phyloP scores from a whole-genome alignment of 2,888 invertebrate species.

The Hyalella azteca region DNA sequence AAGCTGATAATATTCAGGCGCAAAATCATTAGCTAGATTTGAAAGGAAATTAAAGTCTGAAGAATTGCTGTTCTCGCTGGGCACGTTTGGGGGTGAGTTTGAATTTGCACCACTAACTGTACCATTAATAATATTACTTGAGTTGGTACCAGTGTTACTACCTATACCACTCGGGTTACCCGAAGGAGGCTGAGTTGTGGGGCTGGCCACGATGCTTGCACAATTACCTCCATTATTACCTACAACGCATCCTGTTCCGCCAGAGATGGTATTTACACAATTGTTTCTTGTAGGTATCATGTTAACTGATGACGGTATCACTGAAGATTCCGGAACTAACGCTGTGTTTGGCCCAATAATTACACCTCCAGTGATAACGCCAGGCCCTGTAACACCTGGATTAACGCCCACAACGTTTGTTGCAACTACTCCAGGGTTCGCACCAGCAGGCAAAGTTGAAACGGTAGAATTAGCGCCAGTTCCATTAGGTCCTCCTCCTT shows the following conservation, averaged over 20 bases:
- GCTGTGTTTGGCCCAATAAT: not conserved
- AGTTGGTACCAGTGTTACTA: not conserved
- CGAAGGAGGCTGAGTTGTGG: not conserved
- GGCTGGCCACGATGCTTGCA: slow-evolving; percentile 8
- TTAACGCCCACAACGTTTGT: slow-evolving; percentile 33
- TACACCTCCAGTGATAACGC: not conserved
- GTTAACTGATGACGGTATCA: not conserved
- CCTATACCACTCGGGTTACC: not conserved
- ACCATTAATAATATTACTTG: slow-evolving; percentile 22
- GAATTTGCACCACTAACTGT: slow-evolving; percentile 49
- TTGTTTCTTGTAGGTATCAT: slow-evolving; percentile 19
- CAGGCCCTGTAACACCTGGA: slow-evolving; percentile 47
- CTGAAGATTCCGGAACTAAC: not conserved
- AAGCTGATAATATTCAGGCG: slow-evolving; percentile 86
- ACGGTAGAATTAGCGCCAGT: slow-evolving; percentile 41
- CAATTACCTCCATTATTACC: slow-evolving; percentile 17
- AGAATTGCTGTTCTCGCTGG: slow-evolving; percentile 86
- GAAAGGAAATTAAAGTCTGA: slow-evolving; percentile 93
- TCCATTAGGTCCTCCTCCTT: slow-evolving; percentile 37
- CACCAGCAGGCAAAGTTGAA: not conserved
- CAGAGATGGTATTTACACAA: slow-evolving; percentile 39
- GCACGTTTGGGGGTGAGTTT: slow-evolving; percentile 50
- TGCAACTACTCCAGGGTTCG: slow-evolving; percentile 34
- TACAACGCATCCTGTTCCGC: slow-evolving; percentile 50
- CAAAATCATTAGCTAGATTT: slow-evolving; percentile 89